Conservation (phyloP, 2,888 invertebrate species). For the Cataglyphis livida region DNA sequence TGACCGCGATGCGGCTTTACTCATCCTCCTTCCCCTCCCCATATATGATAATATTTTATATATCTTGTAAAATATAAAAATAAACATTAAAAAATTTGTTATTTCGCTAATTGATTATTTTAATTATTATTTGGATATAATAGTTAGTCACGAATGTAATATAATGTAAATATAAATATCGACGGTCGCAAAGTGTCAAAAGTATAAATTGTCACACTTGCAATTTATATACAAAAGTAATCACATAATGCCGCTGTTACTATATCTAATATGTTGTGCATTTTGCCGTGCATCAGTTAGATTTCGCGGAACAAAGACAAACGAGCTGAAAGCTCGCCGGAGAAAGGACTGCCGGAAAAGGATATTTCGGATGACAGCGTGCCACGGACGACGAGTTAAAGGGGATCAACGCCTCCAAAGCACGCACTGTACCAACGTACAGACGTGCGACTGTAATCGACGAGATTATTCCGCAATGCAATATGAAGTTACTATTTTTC, state of each 20-base stretch:
- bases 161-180: background rate
- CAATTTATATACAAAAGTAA: background rate
- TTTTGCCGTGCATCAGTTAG: constrained; percentile 16
- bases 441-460: constrained; percentile 7
- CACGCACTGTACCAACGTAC: background rate
- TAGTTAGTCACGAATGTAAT: background rate
- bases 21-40: too few species aligned
- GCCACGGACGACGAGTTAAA: constrained; percentile 51
- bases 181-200: background rate
- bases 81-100: background rate
- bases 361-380: constrained; percentile 59
- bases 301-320: constrained; percentile 19
- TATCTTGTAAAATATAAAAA: background rate
- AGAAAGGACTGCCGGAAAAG: background rate
- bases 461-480: background rate
- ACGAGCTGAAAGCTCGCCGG: constrained; percentile 3
- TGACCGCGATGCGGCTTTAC: constrained; percentile 4
- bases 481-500: constrained; percentile 80
- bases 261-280: constrained; percentile 12
- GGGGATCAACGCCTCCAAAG: constrained; percentile 54
- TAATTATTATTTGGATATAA: background rate
- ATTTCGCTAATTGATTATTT: background rate
- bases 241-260: background rate
- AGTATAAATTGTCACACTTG: background rate
- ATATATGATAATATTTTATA: background rate